Percentiles rank a stretch among this genome's conserved stretches.
Evolutionary conservation across 2,888 invertebrate species (phyloP).

Genomic region (Platerodrilus igneus): DNA sequence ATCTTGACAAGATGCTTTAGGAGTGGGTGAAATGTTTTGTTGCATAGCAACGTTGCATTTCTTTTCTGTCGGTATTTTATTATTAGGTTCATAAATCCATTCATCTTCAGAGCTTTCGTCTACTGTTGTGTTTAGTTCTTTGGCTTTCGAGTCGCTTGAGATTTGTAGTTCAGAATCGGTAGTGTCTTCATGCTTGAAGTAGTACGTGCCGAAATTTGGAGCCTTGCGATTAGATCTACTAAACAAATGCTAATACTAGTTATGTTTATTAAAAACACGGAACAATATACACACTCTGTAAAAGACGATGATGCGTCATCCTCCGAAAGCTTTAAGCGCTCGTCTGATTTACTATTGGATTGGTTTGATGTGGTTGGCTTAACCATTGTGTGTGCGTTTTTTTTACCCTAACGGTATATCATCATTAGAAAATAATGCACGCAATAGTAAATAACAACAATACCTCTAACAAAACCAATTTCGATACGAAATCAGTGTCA

Average conservation of each 20-base stretch:
- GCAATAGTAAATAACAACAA: too few relatives aligned
- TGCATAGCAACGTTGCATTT: constrained; percentile 28
- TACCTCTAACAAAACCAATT: too few relatives aligned
- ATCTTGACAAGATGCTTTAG: constrained; percentile 50
- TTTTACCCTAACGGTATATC: too few relatives aligned
- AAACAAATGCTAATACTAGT: too few relatives aligned
- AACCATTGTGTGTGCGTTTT: too few relatives aligned
- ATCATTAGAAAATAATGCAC: too few relatives aligned
- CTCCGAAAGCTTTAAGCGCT: too few relatives aligned
- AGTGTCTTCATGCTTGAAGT: constrained; percentile 82
- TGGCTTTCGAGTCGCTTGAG: constrained; percentile 12
- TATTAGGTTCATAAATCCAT: constrained; percentile 62
- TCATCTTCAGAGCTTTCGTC: constrained; percentile 63
- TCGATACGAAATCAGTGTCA: constrained; percentile 18
- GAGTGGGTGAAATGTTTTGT: constrained; percentile 21
- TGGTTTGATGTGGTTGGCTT: too few relatives aligned
- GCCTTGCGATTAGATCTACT: constrained; percentile 68
- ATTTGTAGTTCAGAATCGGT: constrained; percentile 56
- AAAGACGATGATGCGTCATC: too few relatives aligned
- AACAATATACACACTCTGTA: constrained; percentile 36
- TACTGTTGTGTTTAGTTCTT: constrained; percentile 42
- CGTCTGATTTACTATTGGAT: not conserved
- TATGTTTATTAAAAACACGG: not conserved
- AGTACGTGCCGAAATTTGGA: constrained; percentile 78
- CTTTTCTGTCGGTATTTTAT: constrained; percentile 36